Evolutionary conservation across 1,140 invertebrate species (phyloP).

Genomic region (Drosophila kepulauana): DNA sequence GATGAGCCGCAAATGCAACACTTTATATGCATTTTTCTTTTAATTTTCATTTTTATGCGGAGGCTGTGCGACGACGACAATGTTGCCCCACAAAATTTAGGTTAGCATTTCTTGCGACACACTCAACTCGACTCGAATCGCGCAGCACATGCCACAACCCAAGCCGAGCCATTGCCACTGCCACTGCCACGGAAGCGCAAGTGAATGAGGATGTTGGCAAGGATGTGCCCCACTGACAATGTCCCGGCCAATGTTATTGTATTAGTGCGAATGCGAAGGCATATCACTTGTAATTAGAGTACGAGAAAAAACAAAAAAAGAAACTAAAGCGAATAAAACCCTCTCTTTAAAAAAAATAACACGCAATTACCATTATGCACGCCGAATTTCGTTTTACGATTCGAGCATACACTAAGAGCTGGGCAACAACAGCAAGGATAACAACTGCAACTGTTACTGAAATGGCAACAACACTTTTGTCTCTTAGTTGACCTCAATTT

Average conservation of each 20-base stretch:
- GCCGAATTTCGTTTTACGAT: slow-evolving; percentile 80
- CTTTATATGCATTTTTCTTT: slow-evolving; percentile 83
- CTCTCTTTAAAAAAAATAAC: slow-evolving; percentile 55
- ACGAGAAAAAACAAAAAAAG: slow-evolving; percentile 12
- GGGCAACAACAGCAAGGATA: slow-evolving; percentile 11
- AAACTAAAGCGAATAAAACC: too few relatives aligned
- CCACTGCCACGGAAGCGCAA: slow-evolving; percentile 27
- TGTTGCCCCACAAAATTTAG: slow-evolving; percentile 60
- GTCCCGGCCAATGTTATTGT: slow-evolving; percentile 42
- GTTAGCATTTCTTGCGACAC: slow-evolving; percentile 72
- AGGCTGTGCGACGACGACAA: slow-evolving; percentile 35
- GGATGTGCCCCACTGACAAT: slow-evolving; percentile 36
- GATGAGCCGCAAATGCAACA: slow-evolving; percentile 74
- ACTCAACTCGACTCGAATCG: not conserved
- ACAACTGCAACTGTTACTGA: slow-evolving; percentile 29
- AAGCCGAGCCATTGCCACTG: not conserved
- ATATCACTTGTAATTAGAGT: slow-evolving; percentile 80
- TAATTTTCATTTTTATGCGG: slow-evolving; percentile 79
- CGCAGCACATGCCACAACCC: slow-evolving; percentile 25
- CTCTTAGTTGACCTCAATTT: slow-evolving; percentile 73
- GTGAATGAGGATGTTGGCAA: slow-evolving; percentile 27
- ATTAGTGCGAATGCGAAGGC: slow-evolving; percentile 30
- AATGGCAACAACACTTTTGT: slow-evolving; percentile 46
- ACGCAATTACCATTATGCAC: slow-evolving; percentile 81
- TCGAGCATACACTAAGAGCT: slow-evolving; percentile 56